phyloP scores from a whole-genome alignment of 2,797 vertebrate genomes.

The Lateolabrax maculatus region DNA sequence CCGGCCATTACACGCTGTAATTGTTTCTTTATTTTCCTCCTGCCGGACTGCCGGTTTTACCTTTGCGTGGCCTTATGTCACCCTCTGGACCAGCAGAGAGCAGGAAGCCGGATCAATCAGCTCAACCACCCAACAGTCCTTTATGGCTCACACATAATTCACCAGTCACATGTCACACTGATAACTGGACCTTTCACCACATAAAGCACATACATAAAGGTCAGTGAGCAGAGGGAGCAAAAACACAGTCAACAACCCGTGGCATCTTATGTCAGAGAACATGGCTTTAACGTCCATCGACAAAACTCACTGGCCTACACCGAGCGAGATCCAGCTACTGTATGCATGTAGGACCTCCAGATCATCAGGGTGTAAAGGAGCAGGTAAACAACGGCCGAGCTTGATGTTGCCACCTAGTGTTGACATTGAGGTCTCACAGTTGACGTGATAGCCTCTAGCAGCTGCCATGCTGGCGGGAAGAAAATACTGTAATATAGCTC shows the following conservation, averaged over 20 bases:
- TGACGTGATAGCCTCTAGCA: neutral
- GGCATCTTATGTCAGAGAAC: conserved; percentile 23
- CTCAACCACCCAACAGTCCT: conserved; percentile 38
- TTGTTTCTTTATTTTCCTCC: conserved; percentile 78
- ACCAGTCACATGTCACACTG: neutral
- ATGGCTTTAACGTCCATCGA: conserved; percentile 5
- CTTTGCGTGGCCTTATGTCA: conserved; percentile 49
- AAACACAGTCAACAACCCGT: conserved; percentile 31
- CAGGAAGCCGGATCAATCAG: conserved; percentile 57
- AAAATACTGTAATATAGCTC: neutral
- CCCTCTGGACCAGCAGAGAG: conserved; percentile 41
- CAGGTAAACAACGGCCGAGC: neutral
- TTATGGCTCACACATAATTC: conserved; percentile 50
- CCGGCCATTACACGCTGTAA: conserved; percentile 76
- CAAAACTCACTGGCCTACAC: neutral
- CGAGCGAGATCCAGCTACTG: neutral
- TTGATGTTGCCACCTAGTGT: neutral
- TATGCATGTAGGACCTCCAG: neutral
- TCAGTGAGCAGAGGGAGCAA: conserved; percentile 12
- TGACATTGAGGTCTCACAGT: neutral
- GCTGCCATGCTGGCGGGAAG: too few species aligned
- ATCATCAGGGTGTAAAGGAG: neutral
- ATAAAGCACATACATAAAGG: conserved; percentile 32
- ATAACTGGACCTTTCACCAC: conserved; percentile 28
- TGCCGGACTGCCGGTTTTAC: conserved; percentile 32